phyloP scores from a whole-genome alignment of 2,888 invertebrate genomes.

The Xanthia togata region DNA sequence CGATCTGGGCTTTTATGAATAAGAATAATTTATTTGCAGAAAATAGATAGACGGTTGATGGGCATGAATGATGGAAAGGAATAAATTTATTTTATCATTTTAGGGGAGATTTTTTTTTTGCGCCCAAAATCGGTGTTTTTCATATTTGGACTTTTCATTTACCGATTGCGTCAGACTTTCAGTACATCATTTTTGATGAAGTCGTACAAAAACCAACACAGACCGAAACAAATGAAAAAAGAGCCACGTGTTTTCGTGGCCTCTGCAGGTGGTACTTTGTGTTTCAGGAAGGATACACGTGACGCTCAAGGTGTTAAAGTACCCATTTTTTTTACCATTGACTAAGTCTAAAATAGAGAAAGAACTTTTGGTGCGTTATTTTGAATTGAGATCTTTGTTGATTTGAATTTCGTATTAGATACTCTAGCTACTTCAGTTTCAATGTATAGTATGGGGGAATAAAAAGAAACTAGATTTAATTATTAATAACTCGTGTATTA shows the following conservation, averaged over 20 bases:
- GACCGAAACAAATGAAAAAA: too few relatives aligned
- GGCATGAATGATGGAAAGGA: too few relatives aligned
- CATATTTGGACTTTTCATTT: too few relatives aligned
- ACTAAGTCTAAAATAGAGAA: not conserved
- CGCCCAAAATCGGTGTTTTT: too few relatives aligned
- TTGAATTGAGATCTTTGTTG: not conserved
- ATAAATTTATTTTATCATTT: not conserved
- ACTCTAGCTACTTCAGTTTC: not conserved
- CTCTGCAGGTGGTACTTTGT: too few relatives aligned
- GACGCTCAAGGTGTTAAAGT: rapidly evolving
- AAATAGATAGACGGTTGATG: not conserved
- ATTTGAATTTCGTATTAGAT: not conserved
- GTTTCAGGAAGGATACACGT: too few relatives aligned
- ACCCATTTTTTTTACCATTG: not conserved
- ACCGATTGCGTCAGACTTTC: too few relatives aligned
- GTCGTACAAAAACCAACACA: too few relatives aligned
- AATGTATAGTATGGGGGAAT: not conserved
- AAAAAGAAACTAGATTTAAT: slow-evolving; percentile 53
- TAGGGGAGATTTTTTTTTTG: too few relatives aligned
- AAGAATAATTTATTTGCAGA: not conserved
- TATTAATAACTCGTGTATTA: slow-evolving; percentile 65
- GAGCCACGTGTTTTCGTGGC: too few relatives aligned
- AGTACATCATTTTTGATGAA: too few relatives aligned
- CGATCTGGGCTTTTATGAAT: not conserved
- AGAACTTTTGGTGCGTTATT: not conserved